These are phyloP conservation scores for Mus minutoides DNA, from an alignment of 2,797 vertebrate species.

Conservation along the genomic window DNA sequence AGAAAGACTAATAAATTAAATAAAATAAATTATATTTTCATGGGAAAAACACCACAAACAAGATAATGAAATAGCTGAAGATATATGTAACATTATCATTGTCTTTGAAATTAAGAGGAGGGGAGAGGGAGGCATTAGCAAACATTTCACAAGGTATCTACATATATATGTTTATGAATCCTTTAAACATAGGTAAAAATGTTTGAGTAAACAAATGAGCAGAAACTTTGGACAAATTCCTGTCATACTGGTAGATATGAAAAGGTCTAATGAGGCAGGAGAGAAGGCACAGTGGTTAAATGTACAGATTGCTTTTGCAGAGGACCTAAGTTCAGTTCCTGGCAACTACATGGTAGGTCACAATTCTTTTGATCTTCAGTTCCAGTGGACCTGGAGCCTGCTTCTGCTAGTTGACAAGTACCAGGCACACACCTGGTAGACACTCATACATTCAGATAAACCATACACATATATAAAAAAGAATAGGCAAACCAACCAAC, in stretches of 20 bases:
- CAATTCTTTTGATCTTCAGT: not conserved
- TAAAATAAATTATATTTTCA: not conserved
- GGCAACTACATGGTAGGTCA: not conserved
- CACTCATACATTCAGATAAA: too few relatives aligned
- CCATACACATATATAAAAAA: not conserved
- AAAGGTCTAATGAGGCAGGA: not conserved
- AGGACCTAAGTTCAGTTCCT: not conserved
- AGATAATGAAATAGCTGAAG: not conserved
- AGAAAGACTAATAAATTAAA: not conserved
- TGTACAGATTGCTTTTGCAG: not conserved
- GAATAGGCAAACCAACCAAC: not conserved
- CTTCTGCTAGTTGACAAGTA: not conserved
- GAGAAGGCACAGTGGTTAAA: not conserved
- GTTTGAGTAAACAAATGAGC: not conserved
- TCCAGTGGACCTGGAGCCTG: not conserved
- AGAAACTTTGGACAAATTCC: not conserved
- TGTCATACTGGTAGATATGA: not conserved
- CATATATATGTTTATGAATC: not conserved
- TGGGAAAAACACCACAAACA: not conserved
- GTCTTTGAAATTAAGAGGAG: not conserved
- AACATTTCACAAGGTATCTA: not conserved
- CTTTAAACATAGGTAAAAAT: not conserved
- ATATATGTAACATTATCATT: not conserved
- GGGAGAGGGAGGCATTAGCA: not conserved
- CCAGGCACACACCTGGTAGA: not conserved